Evolutionary conservation across 2,797 vertebrate genomes (phyloP).

Genomic region (Etheostoma perlongum): DNA sequence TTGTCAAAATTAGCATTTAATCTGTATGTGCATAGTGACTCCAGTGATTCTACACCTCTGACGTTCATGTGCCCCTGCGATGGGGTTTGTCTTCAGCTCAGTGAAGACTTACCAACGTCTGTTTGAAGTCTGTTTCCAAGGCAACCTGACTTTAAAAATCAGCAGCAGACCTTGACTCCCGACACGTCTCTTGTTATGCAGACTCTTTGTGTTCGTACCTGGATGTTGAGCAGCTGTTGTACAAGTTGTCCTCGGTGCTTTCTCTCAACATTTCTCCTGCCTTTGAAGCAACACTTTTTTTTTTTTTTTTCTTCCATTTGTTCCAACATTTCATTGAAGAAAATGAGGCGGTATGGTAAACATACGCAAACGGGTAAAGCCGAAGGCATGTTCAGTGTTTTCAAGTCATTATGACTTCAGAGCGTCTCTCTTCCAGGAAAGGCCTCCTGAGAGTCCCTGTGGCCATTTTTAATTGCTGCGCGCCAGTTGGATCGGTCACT

Average conservation of each 20-base stretch:
- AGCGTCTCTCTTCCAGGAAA: too few relatives aligned
- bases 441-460: too few relatives aligned
- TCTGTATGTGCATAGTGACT: background rate
- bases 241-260: conserved; percentile 1
- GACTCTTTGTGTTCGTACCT: conserved; percentile 28
- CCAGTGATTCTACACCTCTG: background rate
- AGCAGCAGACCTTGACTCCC: background rate
- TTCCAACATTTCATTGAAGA: too few relatives aligned
- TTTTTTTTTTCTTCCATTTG: too few relatives aligned
- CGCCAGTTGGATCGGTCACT: too few relatives aligned
- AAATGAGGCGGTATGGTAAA: too few relatives aligned
- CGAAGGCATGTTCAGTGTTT: too few relatives aligned
- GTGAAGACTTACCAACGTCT: background rate
- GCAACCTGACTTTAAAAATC: conserved; percentile 15
- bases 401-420: too few relatives aligned
- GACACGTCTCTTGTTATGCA: background rate
- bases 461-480: too few relatives aligned
- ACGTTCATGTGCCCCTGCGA: background rate
- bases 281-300: background rate
- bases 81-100: conserved; percentile 10
- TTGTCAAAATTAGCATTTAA: background rate
- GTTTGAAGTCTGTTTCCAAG: conserved; percentile 29
- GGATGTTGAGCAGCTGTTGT: background rate
- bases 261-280: background rate
- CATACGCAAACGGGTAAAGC: too few relatives aligned